Base-by-base conservation (phyloP, 2,113 vertebrate genomes). In the Gobiocypris rarus region DNA sequence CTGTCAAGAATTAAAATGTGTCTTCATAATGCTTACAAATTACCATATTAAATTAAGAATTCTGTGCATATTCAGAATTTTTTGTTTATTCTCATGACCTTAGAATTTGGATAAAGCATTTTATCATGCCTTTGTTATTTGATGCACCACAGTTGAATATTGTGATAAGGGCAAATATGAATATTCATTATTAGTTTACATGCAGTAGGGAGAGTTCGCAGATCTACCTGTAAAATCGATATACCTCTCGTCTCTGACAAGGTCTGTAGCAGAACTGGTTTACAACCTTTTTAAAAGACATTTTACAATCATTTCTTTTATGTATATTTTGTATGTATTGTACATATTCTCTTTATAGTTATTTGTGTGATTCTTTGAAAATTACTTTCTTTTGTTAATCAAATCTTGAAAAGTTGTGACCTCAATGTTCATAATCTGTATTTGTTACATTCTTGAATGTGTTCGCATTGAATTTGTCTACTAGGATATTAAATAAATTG, bases 211-310 rank as follows among this genome's bases (percentile, higher is more conserved):
- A 94, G 93, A 94, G 95, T 91, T 97, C 96, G 96, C 95, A 94
- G 95, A 97, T 97, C 96, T 97, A 97, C 96, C 96, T 97, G 96
- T 96, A 96, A 93, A 96, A 96, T 96, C 95, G 94, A 95, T 95
- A 96, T 97, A 97, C 97, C 96, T 97, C 96, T 96, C 95, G 94
- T 95, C 95, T 95, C 94, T 95, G 95, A 96, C 95, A 96, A 96
- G 92, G 94, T 96, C 95, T 97, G 96, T 97, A 96, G 65, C 78
- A 52, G 10, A 82, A 82, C 19, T 59, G 71, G 90, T 91, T 92
- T 86, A 89, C 82, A 95, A 94, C 95, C 93, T 95, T 96, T 95
- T 95, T 95, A 94, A 95, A 95, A 96, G 95, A 94, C 94, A 94
- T 95, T 96, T 81, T 63, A 34, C 67, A 54, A 95, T 91, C 0